Percentiles rank a stretch among this genome's conserved stretches.
Evolutionary conservation across 2,888 invertebrate genomes (phyloP).

Genomic region (Sipha maydis): DNA sequence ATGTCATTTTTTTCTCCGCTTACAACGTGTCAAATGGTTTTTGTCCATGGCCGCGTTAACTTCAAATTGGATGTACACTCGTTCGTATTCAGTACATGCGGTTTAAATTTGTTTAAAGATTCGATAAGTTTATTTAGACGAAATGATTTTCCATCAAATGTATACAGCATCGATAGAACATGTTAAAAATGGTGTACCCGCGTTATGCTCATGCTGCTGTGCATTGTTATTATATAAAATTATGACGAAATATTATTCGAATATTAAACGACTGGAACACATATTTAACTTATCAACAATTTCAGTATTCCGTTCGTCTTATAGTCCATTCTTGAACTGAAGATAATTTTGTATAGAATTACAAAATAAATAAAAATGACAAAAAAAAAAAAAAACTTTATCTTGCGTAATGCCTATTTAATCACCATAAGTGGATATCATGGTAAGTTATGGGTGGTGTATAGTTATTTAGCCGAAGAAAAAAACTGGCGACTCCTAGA

Average conservation of each 20-base stretch:
- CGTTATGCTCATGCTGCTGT: too few species aligned
- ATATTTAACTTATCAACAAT: too few species aligned
- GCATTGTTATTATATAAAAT: too few species aligned
- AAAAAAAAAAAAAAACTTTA: neutral
- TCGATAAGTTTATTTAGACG: neutral
- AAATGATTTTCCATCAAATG: neutral
- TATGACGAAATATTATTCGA: too few species aligned
- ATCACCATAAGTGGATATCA: constrained; percentile 29
- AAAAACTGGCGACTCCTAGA: neutral
- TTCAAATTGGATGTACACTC: neutral
- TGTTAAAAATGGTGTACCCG: neutral
- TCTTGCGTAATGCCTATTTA: constrained; percentile 4
- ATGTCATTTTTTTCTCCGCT: neutral
- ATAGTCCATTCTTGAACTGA: neutral
- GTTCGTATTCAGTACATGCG: neutral
- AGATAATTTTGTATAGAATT: neutral
- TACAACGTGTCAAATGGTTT: neutral
- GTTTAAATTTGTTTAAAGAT: neutral
- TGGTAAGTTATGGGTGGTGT: neutral
- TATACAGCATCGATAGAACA: too few species aligned
- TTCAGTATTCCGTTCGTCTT: too few species aligned
- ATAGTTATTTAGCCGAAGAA: neutral
- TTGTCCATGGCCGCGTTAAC: neutral
- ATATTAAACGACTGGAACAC: too few species aligned
- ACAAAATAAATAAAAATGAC: neutral